phyloP scores from a whole-genome alignment of 2,797 vertebrate species.

The Margarornis squamiger region DNA sequence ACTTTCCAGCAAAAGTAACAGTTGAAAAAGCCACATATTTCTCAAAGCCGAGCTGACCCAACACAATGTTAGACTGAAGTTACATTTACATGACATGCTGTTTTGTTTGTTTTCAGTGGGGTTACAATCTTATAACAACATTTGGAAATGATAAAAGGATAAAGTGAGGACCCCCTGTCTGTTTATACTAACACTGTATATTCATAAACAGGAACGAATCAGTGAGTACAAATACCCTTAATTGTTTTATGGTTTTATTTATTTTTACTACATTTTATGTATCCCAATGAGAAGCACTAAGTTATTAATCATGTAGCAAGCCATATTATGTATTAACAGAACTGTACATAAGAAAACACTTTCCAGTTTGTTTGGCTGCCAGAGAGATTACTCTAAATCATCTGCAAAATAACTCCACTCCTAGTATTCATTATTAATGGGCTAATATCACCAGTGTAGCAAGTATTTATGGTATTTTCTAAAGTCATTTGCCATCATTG shows the following conservation, averaged over 20 bases:
- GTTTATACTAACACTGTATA: slow-evolving; percentile 56
- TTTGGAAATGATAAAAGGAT: slow-evolving; percentile 71
- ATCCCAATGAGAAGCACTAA: background rate
- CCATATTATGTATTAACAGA: background rate
- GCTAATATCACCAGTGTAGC: background rate
- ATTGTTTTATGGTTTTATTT: slow-evolving; percentile 58
- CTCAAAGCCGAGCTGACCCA: slow-evolving; percentile 24
- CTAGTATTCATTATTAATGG: background rate
- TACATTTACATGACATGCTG: slow-evolving; percentile 59
- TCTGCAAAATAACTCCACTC: background rate
- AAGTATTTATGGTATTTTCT: background rate
- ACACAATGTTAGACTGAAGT: slow-evolving; percentile 37
- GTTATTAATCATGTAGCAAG: slow-evolving; percentile 16
- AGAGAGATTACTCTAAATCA: slow-evolving; percentile 1
- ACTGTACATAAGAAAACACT: background rate
- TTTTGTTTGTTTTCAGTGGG: slow-evolving; percentile 66
- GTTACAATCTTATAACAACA: slow-evolving; percentile 59
- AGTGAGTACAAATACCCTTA: slow-evolving; percentile 52
- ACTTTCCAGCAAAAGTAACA: slow-evolving; percentile 19
- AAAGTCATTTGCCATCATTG: background rate
- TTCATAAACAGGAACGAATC: slow-evolving; percentile 48
- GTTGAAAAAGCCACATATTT: slow-evolving; percentile 56
- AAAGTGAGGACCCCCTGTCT: slow-evolving; percentile 53
- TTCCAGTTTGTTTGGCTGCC: background rate
- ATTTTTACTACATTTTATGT: slow-evolving; percentile 45